Percentiles rank a stretch among this genome's conserved stretches.
Evolutionary conservation across 2,113 vertebrate species (phyloP).

Genomic region (Phainopepla nitens): DNA sequence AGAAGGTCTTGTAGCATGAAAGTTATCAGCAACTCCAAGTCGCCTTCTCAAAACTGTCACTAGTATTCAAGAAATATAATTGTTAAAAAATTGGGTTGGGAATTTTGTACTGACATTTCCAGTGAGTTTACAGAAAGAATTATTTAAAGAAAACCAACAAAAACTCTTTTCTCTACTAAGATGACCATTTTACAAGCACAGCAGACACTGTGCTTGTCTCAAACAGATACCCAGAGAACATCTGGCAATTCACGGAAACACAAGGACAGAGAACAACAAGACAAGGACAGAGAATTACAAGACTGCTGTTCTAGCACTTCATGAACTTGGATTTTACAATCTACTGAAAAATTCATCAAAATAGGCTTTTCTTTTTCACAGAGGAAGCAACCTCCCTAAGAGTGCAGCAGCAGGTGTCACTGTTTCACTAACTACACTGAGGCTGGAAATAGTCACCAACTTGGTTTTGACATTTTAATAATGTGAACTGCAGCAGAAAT

Average conservation of each 20-base stretch:
- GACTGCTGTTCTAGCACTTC: not conserved
- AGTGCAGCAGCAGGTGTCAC: conserved; percentile 51
- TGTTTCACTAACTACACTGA: conserved; percentile 8
- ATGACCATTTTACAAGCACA: not conserved
- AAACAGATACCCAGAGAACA: not conserved
- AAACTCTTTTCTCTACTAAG: not conserved
- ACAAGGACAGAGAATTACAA: not conserved
- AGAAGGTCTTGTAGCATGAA: not conserved
- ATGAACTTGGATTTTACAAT: not conserved
- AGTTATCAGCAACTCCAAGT: not conserved
- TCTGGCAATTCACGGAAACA: not conserved
- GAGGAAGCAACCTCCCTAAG: not conserved
- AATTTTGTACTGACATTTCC: not conserved
- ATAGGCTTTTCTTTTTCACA: not conserved
- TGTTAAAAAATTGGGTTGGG: not conserved
- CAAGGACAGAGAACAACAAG: not conserved
- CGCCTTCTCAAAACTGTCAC: not conserved
- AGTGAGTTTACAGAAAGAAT: not conserved
- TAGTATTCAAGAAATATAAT: not conserved
- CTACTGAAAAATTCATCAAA: not conserved
- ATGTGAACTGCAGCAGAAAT: not conserved
- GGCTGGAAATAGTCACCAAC: not conserved
- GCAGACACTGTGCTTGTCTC: not conserved
- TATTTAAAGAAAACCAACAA: not conserved
- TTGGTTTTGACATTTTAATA: conserved; percentile 13